Evolutionary conservation across 1,140 invertebrate genomes (phyloP).

Genomic region (Hypsibius dujardini): DNA sequence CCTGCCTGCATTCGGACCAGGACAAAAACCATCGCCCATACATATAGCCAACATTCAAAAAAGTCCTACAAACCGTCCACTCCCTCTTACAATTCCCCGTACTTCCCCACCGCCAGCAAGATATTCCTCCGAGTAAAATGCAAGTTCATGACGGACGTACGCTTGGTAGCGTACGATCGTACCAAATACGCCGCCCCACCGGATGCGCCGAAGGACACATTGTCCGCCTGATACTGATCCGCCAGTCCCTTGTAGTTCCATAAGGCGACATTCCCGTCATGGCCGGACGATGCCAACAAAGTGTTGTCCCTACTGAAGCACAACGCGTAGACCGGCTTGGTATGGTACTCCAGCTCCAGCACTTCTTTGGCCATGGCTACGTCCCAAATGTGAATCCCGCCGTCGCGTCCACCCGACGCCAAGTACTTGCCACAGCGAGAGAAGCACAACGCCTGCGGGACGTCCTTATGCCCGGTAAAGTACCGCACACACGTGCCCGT

Average conservation of each 20-base stretch:
- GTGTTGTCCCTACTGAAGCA: conserved; percentile 77
- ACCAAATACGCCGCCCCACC: conserved; percentile 37
- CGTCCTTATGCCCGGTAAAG: conserved; percentile 15
- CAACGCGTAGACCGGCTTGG: conserved; percentile 56
- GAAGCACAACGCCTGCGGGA: conserved; percentile 51
- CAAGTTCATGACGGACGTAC: conserved; percentile 59
- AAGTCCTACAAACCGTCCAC: no score
- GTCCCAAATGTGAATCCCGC: conserved; percentile 71
- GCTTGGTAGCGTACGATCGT: conserved; percentile 69
- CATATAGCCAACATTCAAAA: no score
- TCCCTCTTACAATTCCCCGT: no score
- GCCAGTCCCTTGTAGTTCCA: background rate
- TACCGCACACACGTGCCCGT: conserved; percentile 69
- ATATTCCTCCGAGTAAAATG: conserved; percentile 86
- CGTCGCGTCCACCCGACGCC: conserved; percentile 58
- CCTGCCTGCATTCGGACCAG: no score
- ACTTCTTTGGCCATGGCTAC: conserved; percentile 60
- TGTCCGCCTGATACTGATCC: conserved; percentile 5
- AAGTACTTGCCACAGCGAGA: conserved; percentile 77
- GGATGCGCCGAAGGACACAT: conserved; percentile 12
- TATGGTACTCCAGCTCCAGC: conserved; percentile 57
- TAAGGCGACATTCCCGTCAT: conserved; percentile 25
- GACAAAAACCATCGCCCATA: no score
- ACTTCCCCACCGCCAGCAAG: conserved; percentile 57
- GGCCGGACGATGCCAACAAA: conserved; percentile 49